These are phyloP conservation scores for Scleropages formosus DNA, from an alignment of 2,797 vertebrate genomes.

Conservation along the genomic window DNA sequence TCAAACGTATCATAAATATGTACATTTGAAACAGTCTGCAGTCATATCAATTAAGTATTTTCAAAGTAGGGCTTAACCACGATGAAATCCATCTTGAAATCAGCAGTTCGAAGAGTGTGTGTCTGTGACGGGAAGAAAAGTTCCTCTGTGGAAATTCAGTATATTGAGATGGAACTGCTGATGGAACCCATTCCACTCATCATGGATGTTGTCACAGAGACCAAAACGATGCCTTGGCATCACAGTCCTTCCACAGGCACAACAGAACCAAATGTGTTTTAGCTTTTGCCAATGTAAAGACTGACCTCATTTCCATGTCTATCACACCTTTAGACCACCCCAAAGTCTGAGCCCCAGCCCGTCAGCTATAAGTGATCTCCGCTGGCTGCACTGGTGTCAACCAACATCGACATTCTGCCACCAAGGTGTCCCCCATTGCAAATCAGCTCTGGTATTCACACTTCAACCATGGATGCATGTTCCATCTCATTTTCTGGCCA, in stretches of 20 bases:
- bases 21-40: slow-evolving; percentile 64
- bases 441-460: not conserved
- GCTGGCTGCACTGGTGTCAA: not conserved
- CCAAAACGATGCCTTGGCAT: too few species aligned
- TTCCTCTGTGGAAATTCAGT: not conserved
- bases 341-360: too few species aligned
- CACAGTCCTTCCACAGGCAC: too few species aligned
- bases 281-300: too few species aligned
- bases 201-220: not conserved
- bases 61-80: slow-evolving; percentile 56
- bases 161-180: not conserved
- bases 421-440: slow-evolving; percentile 8
- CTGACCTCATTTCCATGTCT: too few species aligned
- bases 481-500: slow-evolving; percentile 8
- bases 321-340: too few species aligned
- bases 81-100: slow-evolving; percentile 46
- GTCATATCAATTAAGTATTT: slow-evolving; percentile 67
- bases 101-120: not conserved
- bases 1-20: slow-evolving; percentile 63
- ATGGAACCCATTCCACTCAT: not conserved
- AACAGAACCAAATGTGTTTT: too few species aligned
- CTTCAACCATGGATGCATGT: not conserved
- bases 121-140: not conserved
- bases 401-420: too few species aligned
- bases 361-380: too few species aligned